Conservation (phyloP, 2,888 invertebrate species). For the Salticus scenicus region DNA sequence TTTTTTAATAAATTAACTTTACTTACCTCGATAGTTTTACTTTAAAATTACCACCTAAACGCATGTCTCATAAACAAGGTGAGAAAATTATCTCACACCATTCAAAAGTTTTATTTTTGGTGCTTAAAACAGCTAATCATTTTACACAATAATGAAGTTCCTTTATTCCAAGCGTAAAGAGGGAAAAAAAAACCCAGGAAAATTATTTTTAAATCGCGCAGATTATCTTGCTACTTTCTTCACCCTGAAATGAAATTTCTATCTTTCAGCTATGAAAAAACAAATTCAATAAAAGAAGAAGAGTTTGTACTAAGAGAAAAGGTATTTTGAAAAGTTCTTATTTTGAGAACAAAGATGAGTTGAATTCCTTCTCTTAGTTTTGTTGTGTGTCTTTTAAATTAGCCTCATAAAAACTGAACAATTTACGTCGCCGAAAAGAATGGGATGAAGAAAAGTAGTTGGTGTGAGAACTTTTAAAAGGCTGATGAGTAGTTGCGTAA, state of each 20-base stretch:
- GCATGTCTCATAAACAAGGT: no score
- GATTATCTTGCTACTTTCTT: neutral
- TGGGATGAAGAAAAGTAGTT: neutral
- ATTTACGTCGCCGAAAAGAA: neutral
- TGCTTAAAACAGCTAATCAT: neutral
- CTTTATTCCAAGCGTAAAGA: neutral
- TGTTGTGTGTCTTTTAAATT: neutral
- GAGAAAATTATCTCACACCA: no score
- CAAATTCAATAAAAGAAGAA: neutral
- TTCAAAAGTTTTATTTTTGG: no score
- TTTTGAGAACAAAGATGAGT: slow-evolving; percentile 1
- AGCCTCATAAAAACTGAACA: neutral
- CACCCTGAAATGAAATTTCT: neutral
- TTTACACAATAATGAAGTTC: neutral
- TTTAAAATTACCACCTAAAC: no score
- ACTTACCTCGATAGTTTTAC: no score
- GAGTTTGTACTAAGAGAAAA: neutral
- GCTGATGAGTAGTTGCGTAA: neutral
- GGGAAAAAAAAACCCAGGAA: neutral
- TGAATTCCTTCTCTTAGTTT: neutral
- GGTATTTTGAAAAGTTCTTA: neutral
- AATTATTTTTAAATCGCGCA: neutral
- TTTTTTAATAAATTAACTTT: no score
- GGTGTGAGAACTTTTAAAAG: neutral
- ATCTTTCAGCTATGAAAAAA: neutral